These are phyloP conservation scores for Brotula barbata DNA, from an alignment of 2,797 vertebrate species.

Conservation along the genomic window DNA sequence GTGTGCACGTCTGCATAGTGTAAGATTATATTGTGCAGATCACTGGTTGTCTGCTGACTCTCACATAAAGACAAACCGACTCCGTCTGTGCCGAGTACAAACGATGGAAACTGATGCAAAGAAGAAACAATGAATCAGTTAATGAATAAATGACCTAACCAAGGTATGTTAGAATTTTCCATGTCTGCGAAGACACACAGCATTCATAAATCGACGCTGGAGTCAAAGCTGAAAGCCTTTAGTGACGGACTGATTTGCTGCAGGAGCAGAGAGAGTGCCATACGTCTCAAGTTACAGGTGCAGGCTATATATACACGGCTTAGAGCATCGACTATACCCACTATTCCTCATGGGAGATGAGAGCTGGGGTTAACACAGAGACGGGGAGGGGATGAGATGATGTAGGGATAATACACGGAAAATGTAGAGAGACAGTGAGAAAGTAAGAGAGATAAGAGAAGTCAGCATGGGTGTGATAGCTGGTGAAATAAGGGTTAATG, in stretches of 20 bases:
- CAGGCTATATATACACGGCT: conserved; percentile 55
- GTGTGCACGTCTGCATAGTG: too few relatives aligned
- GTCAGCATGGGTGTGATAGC: conserved; percentile 1
- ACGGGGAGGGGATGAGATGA: neutral
- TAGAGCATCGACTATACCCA: conserved; percentile 44
- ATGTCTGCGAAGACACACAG: conserved; percentile 3
- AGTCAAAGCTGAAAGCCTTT: conserved; percentile 27
- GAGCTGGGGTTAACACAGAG: conserved; percentile 18
- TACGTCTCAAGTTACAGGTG: conserved; percentile 43
- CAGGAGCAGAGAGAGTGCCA: conserved; percentile 39
- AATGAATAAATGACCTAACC: neutral
- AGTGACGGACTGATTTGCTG: conserved; percentile 27
- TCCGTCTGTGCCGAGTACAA: too few relatives aligned
- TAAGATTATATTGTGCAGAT: too few relatives aligned
- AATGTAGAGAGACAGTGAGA: neutral
- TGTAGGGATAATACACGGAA: neutral
- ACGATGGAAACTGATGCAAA: too few relatives aligned
- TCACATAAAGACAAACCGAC: too few relatives aligned
- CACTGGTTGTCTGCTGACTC: conserved; percentile 36
- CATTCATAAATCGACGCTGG: conserved; percentile 22
- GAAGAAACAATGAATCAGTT: neutral
- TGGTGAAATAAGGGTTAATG: neutral
- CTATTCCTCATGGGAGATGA: conserved; percentile 20
- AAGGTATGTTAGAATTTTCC: neutral
- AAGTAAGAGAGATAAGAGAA: conserved; percentile 8